These are phyloP conservation scores for Spilosoma lubricipeda DNA, from an alignment of 2,888 invertebrate genomes.

Conservation along the genomic window DNA sequence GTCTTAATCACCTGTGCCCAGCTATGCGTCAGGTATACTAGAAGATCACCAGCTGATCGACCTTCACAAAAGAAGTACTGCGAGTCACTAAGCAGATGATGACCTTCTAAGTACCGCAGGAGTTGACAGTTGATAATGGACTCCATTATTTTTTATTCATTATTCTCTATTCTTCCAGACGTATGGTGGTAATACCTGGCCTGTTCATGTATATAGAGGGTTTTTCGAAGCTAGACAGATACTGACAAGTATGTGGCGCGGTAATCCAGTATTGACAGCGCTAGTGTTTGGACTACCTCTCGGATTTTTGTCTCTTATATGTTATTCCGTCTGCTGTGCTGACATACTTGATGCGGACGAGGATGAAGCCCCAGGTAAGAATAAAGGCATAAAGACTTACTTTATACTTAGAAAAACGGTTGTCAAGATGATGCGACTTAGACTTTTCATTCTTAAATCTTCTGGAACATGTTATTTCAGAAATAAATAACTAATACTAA, in stretches of 20 bases:
- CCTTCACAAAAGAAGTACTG: too few species aligned
- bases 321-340: constrained; percentile 98
- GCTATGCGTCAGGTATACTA: too few species aligned
- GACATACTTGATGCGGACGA: constrained; percentile 97
- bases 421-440: background rate
- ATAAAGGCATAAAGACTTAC: background rate
- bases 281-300: constrained; percentile 97
- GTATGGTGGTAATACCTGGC: constrained; percentile 94
- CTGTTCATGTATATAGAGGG: constrained; percentile 91
- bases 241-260: constrained; percentile 94
- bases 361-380: constrained; percentile 86
- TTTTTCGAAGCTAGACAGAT: constrained; percentile 94
- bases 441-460: background rate
- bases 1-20: too few species aligned
- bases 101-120: too few species aligned
- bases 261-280: constrained; percentile 96
- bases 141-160: too few species aligned
- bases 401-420: background rate
- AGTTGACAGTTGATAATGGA: too few species aligned
- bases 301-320: constrained; percentile 96
- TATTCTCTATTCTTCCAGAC: constrained; percentile 79
- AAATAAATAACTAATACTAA: background rate
- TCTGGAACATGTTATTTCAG: background rate
- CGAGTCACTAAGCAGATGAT: too few species aligned
- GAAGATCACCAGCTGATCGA: too few species aligned